phyloP scores from a whole-genome alignment of 2,113 vertebrate species.

The Chamaetylas fuelleborni region DNA sequence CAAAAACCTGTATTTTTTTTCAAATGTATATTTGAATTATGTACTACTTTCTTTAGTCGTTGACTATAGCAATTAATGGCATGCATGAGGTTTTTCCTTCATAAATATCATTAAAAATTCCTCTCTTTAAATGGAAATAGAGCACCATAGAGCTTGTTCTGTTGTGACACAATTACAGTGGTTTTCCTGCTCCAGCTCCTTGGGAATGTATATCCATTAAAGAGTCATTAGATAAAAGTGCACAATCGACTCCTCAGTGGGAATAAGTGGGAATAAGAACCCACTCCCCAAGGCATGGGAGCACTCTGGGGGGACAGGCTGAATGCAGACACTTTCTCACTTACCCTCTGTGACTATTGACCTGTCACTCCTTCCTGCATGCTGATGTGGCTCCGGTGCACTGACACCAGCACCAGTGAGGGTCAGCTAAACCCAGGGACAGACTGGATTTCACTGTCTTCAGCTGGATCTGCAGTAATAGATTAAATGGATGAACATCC shows the following conservation, averaged over 20 bases:
- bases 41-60: background rate
- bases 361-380: background rate
- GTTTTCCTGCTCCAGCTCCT: background rate
- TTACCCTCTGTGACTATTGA: background rate
- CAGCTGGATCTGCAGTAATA: background rate
- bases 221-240: background rate
- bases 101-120: slow-evolving; percentile 30
- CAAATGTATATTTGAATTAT: background rate
- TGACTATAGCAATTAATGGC: background rate
- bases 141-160: background rate
- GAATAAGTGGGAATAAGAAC: background rate
- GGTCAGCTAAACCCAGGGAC: background rate
- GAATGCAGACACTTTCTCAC: background rate
- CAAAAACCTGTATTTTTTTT: background rate
- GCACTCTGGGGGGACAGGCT: background rate
- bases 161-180: background rate
- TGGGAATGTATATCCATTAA: background rate
- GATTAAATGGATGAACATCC: background rate
- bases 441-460: background rate
- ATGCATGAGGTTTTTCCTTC: background rate
- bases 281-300: background rate
- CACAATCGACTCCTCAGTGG: background rate
- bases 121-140: background rate
- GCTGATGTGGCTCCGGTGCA: background rate
- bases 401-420: background rate